Evolutionary conservation across 2,797 vertebrate genomes (phyloP).

Genomic region (Ispidina picta): DNA sequence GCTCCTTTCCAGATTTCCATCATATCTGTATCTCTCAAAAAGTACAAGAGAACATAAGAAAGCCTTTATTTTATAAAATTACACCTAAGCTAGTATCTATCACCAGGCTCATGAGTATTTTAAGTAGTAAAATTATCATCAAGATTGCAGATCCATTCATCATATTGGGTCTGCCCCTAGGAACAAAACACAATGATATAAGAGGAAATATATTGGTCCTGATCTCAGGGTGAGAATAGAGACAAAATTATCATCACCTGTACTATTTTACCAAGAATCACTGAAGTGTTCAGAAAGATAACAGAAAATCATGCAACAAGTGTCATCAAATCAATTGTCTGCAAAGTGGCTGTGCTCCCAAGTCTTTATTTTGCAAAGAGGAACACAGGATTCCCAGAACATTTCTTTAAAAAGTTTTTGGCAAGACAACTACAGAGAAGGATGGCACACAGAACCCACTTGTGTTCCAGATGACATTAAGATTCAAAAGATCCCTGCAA

Average conservation of each 20-base stretch:
- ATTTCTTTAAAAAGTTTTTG: not conserved
- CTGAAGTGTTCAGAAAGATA: not conserved
- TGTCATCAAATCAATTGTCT: not conserved
- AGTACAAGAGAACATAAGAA: not conserved
- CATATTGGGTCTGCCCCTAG: not conserved
- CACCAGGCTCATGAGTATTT: not conserved
- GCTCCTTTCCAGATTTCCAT: not conserved
- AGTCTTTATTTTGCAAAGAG: not conserved
- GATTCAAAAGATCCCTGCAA: not conserved
- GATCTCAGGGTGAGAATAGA: not conserved
- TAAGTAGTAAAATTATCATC: not conserved
- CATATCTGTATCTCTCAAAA: not conserved
- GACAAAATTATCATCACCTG: not conserved
- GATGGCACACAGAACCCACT: not conserved
- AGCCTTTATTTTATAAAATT: not conserved
- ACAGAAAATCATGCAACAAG: not conserved
- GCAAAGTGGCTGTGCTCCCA: not conserved
- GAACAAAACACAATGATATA: not conserved
- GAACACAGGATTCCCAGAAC: not conserved
- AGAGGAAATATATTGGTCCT: not conserved
- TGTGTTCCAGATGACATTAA: not conserved
- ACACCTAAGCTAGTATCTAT: not conserved
- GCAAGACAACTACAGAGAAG: not conserved
- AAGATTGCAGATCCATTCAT: not conserved
- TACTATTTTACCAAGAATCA: not conserved